Base-by-base conservation (phyloP, 2,797 vertebrate species). In the Tympanoctomys barrerae region DNA sequence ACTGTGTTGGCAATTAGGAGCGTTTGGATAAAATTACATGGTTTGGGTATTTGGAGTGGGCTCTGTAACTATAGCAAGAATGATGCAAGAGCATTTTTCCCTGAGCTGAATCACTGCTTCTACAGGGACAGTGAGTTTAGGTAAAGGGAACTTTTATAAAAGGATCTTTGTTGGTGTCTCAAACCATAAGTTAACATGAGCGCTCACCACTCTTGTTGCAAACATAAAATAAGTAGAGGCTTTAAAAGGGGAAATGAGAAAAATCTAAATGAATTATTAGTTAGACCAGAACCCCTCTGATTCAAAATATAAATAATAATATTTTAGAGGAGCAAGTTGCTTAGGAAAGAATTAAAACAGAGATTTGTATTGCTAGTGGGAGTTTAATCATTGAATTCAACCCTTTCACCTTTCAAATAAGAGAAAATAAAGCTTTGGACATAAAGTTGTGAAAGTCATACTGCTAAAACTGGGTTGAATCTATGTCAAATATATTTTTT, bases 1-100 rank as follows among this genome's bases (percentile, higher is more conserved):
- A 49, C 89, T 94, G 94, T 84, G 52, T 88, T 97, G 92, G 95
- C 90, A 87, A 81, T 87, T 87, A 96, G 80, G 52, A 88, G 6
- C 1, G 86, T 88, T 79, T 94, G 77, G 0, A 91, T 95, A 90
- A 80, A 94, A 94, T 68, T 68, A 62, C 96, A 97, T 8, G 0
- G 95, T 94, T 83, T 78, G 96, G 92, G 75, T 78, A 75, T 90
- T 97, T 3, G 16, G 79, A 89, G 70, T 79, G 94, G 96, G 91
- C 87, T 96, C 82, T 71, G 94, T 97, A 96, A 97, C 97, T 95
- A 95, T 73, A 97, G 97, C 87, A 97, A 93, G 87, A 73, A 87
- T 96, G 97, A 94, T 95, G 86, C 94, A 96, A 98, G 94, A 92
- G n/a, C 14, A 16, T 57, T 57, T 16, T 79, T 91, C 62, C 91